These are phyloP conservation scores for Excalfactoria chinensis DNA, from an alignment of 2,113 vertebrate species.

Conservation along the genomic window DNA sequence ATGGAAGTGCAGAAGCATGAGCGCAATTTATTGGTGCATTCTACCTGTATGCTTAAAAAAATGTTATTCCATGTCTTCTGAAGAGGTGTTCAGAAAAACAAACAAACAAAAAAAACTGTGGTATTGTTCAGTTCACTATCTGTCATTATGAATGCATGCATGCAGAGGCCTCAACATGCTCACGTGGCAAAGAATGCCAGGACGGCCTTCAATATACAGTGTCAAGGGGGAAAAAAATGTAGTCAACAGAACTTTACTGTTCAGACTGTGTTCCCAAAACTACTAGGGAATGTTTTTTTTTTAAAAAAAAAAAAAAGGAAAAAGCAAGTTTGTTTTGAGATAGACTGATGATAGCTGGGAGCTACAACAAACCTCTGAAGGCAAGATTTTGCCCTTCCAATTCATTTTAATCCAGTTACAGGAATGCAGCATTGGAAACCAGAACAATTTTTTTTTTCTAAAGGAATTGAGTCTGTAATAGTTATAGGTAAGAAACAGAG, in stretches of 20 bases:
- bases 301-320: neutral
- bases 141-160: neutral
- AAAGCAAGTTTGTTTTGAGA: neutral
- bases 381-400: neutral
- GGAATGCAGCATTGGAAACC: neutral
- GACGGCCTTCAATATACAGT: neutral
- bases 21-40: neutral
- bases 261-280: neutral
- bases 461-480: neutral
- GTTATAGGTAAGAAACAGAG: neutral
- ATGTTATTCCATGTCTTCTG: neutral
- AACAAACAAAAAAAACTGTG: too few species aligned
- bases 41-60: neutral
- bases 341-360: neutral
- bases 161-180: neutral
- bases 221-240: neutral
- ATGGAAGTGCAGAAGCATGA: neutral
- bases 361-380: neutral
- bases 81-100: neutral
- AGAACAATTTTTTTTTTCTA: neutral
- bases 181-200: accelerated
- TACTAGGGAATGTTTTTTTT: neutral
- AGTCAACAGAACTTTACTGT: neutral
- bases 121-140: neutral
- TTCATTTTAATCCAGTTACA: neutral